A percentile compares a stretch with the other conserved stretches of the same genome.
Conservation (phyloP, 2,797 vertebrate genomes). For the Tamandua tetradactyla region DNA sequence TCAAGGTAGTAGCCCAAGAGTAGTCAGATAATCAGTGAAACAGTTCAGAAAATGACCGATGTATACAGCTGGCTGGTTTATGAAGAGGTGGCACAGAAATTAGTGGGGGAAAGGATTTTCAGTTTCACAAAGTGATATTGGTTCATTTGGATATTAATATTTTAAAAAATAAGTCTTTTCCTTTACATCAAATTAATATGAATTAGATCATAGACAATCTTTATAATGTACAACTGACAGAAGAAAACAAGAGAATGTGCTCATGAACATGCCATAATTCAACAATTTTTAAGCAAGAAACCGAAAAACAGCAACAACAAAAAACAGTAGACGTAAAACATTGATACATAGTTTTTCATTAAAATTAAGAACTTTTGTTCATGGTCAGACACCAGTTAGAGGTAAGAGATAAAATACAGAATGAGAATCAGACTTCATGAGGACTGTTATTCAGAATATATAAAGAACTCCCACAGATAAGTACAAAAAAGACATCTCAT, state of each 20-base stretch:
- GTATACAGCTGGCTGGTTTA: rapidly evolving
- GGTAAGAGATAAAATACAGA: rapidly evolving
- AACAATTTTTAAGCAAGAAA: background rate
- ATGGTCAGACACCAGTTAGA: background rate
- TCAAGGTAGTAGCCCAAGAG: rapidly evolving
- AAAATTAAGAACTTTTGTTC: background rate
- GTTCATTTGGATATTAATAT: rapidly evolving
- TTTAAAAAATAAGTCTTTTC: background rate
- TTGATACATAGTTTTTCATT: background rate
- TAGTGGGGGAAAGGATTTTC: rapidly evolving
- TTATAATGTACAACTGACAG: background rate
- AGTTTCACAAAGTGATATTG: background rate
- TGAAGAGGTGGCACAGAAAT: rapidly evolving
- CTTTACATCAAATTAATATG: background rate
- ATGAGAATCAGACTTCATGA: too few relatives aligned
- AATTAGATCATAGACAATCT: background rate
- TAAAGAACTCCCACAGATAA: background rate
- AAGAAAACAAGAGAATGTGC: background rate
- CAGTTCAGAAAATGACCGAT: rapidly evolving
- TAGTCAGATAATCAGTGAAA: too few relatives aligned
- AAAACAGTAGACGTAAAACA: background rate
- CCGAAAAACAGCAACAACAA: background rate
- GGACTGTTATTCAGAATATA: too few relatives aligned
- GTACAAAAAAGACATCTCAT: background rate
- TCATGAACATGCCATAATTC: background rate